Percentiles rank a stretch among this genome's conserved stretches.
These are phyloP conservation scores for Odocoileus hemionus DNA, from an alignment of 2,113 vertebrate genomes.

Conservation along the genomic window DNA sequence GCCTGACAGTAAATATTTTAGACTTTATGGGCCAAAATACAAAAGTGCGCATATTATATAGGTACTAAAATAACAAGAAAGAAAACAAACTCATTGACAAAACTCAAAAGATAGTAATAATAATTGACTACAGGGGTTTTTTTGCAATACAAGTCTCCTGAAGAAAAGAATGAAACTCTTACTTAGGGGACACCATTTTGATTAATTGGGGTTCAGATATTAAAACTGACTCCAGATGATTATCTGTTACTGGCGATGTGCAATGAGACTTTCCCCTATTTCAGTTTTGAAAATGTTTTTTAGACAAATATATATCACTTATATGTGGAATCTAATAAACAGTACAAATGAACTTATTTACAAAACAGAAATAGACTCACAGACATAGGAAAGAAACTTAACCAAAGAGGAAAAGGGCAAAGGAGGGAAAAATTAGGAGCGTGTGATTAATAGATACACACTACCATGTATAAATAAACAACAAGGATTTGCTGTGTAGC, in stretches of 20 bases:
- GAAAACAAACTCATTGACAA: background rate
- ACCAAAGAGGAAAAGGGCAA: background rate
- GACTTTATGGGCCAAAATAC: background rate
- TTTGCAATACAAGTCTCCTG: background rate
- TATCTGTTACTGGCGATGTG: background rate
- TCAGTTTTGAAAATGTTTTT: background rate
- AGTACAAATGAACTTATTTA: background rate
- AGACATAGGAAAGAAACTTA: background rate
- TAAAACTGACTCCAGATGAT: background rate
- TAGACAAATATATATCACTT: background rate
- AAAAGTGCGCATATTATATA: background rate
- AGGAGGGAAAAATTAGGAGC: background rate
- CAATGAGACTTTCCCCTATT: background rate
- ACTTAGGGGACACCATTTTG: background rate
- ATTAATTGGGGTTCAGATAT: background rate
- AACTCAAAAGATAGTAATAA: background rate
- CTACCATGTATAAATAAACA: background rate
- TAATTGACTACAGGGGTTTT: background rate
- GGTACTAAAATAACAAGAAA: background rate
- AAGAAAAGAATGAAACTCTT: background rate
- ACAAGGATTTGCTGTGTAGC: background rate
- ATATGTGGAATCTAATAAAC: background rate
- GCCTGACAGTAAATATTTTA: background rate
- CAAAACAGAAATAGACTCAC: background rate
- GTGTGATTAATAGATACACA: background rate